These are phyloP conservation scores for Acromyrmex charruanus DNA, from an alignment of 1,140 invertebrate genomes.

Conservation along the genomic window DNA sequence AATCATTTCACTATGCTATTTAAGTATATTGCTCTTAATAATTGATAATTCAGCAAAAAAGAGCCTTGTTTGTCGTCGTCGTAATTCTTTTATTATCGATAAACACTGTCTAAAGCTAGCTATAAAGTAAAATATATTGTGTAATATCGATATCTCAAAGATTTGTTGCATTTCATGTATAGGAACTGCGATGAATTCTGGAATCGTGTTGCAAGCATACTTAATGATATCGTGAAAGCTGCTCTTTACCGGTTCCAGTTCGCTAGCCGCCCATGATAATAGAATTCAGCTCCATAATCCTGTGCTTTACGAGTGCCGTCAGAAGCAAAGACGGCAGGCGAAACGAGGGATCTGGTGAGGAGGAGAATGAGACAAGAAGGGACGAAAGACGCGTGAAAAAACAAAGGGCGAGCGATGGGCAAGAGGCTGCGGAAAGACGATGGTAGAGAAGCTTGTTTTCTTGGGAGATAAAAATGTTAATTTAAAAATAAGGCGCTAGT, in stretches of 20 bases:
- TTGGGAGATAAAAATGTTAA: constrained; percentile 85
- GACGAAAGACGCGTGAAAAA: constrained; percentile 52
- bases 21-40: not conserved
- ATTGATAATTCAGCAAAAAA: not conserved
- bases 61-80: not conserved
- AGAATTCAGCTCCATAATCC: constrained; percentile 84
- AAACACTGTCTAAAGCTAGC: not conserved
- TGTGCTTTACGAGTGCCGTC: constrained; percentile 81
- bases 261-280: constrained; percentile 81
- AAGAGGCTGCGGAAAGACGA: constrained; percentile 53
- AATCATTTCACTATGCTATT: not conserved
- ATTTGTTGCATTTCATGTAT: constrained; percentile 32
- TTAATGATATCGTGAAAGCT: constrained; percentile 80
- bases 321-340: constrained; percentile 71
- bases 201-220: constrained; percentile 55
- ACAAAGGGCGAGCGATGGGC: constrained; percentile 48
- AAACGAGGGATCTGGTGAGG: constrained; percentile 68
- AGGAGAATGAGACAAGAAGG: constrained; percentile 15
- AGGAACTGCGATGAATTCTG: constrained; percentile 27
- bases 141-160: not conserved
- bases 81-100: not conserved
- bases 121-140: constrained; percentile 10
- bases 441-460: constrained; percentile 81
- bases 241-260: constrained; percentile 80
- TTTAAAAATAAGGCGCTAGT: constrained; percentile 85